These are phyloP conservation scores for Acanthosepion lycidas DNA, from an alignment of 2,888 invertebrate species.

Conservation along the genomic window DNA sequence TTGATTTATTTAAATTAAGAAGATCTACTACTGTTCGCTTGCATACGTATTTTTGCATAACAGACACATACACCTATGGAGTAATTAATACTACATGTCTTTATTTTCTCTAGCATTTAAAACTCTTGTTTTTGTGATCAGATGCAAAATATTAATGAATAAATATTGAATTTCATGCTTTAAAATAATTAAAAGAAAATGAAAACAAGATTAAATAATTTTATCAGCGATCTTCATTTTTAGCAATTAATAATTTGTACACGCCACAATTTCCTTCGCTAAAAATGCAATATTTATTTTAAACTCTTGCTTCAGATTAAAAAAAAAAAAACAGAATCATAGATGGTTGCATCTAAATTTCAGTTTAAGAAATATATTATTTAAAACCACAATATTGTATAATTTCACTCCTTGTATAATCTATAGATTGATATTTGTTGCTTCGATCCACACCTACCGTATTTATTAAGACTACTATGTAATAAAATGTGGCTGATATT, in stretches of 20 bases:
- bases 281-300: neutral
- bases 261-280: neutral
- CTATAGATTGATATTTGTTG: neutral
- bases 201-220: neutral
- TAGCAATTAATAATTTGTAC: neutral
- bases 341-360: neutral
- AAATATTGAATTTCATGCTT: neutral
- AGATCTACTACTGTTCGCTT: neutral
- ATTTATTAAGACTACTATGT: neutral
- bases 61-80: neutral
- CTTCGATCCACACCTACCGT: neutral
- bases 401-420: neutral
- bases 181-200: neutral
- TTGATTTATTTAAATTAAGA: neutral
- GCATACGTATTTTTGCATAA: neutral
- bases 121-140: neutral
- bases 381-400: neutral
- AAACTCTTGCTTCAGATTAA: neutral
- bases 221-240: neutral
- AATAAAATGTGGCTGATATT: neutral
- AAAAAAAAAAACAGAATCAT: neutral
- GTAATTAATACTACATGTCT: neutral
- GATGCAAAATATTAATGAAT: neutral
- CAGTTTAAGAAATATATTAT: neutral
- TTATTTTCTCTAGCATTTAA: neutral